Conservation (phyloP, 1,140 invertebrate genomes). For the Akabosia matsudoensis region DNA sequence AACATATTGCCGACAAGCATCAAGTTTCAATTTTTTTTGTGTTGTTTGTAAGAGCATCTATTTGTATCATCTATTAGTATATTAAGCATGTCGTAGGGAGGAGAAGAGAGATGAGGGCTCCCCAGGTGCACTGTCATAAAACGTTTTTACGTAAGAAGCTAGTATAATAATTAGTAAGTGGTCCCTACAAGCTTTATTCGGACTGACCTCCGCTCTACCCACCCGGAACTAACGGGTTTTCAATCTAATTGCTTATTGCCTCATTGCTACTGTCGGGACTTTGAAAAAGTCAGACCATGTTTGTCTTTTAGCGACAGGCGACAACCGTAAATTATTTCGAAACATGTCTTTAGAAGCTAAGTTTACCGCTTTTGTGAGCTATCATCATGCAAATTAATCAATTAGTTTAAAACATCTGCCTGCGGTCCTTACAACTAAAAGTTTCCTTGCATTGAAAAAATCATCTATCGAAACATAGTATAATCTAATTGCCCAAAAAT, state of each 20-base stretch:
- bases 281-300: neutral
- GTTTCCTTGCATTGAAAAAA: too few species aligned
- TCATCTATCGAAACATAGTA: too few species aligned
- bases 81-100: neutral
- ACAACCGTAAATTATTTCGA: neutral
- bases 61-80: neutral
- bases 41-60: neutral
- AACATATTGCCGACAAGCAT: slow-evolving; percentile 23
- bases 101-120: slow-evolving; percentile 3
- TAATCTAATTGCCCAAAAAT: too few species aligned
- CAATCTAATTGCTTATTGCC: slow-evolving; percentile 13
- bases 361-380: neutral
- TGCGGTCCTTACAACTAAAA: too few species aligned
- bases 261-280: neutral
- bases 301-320: slow-evolving; percentile 15
- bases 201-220: slow-evolving; percentile 14
- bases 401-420: neutral
- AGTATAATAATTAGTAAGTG: neutral
- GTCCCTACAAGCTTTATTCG: slow-evolving; percentile 1
- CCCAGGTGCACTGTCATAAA: slow-evolving; percentile 1
- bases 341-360: neutral
- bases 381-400: neutral
- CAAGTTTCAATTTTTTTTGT: neutral
- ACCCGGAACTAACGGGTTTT: slow-evolving; percentile 19
- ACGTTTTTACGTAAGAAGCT: neutral